phyloP scores from a whole-genome alignment of 2,888 invertebrate genomes.

The Synanthedon tipuliformis region DNA sequence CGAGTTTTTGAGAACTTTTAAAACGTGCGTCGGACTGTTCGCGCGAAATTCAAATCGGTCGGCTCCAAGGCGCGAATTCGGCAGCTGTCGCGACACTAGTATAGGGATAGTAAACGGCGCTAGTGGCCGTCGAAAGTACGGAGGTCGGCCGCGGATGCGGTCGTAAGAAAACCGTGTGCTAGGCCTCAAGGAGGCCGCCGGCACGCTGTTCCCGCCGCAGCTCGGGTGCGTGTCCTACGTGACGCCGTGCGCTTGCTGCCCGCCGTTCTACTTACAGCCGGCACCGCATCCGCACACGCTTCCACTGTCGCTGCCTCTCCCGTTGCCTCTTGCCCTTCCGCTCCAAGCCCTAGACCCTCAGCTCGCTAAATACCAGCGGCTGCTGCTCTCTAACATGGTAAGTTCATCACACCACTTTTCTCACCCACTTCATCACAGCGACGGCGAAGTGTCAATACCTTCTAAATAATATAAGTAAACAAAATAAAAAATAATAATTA shows the following conservation, averaged over 20 bases:
- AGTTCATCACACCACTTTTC: constrained; percentile 27
- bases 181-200: constrained; percentile 69
- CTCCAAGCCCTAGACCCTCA: constrained; percentile 63
- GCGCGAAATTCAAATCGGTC: constrained; percentile 11
- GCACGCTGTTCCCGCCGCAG: constrained; percentile 71
- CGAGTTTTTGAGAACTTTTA: constrained; percentile 19
- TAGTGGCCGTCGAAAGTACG: constrained; percentile 49
- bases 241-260: constrained; percentile 66
- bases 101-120: constrained; percentile 43
- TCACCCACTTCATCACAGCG: constrained; percentile 19
- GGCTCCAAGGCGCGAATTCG: constrained; percentile 12
- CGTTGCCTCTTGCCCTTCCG: constrained; percentile 58
- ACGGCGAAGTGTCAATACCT: constrained; percentile 1
- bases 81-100: constrained; percentile 17
- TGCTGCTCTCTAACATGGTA: constrained; percentile 71
- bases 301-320: constrained; percentile 56
- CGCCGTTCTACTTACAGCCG: constrained; percentile 60
- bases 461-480: too few species aligned
- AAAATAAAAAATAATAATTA: too few species aligned
- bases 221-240: constrained; percentile 68
- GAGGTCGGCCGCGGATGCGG: constrained; percentile 63
- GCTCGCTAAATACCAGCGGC: constrained; percentile 63
- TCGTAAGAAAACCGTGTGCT: constrained; percentile 56
- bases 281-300: constrained; percentile 53
- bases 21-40: not conserved